Evolutionary conservation across 1,140 invertebrate genomes (phyloP).

Genomic region (Trichogramma pretiosum): DNA sequence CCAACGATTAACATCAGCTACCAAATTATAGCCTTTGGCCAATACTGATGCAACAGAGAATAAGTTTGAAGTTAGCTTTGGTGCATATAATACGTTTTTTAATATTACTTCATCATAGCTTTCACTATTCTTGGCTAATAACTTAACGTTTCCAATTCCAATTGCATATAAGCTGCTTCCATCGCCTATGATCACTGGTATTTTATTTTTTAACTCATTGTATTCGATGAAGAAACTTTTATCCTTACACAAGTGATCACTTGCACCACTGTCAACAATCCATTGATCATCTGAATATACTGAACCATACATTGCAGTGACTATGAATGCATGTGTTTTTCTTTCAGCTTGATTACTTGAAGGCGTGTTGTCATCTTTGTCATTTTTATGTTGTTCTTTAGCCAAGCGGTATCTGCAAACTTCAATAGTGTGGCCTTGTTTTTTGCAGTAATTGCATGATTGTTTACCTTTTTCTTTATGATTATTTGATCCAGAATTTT

Average conservation of each 20-base stretch:
- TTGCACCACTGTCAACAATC: constrained; percentile 20
- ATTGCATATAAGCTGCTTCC: constrained; percentile 16
- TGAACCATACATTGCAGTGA: too few relatives aligned
- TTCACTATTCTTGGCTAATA: constrained; percentile 21
- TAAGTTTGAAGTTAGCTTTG: constrained; percentile 36
- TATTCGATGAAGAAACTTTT: constrained; percentile 15
- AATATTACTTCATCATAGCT: constrained; percentile 22
- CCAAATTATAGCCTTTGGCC: too few relatives aligned
- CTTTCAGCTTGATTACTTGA: too few relatives aligned
- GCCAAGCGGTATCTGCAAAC: too few relatives aligned
- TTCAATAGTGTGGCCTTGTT: too few relatives aligned
- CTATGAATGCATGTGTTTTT: too few relatives aligned
- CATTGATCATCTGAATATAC: background rate
- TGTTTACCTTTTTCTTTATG: too few relatives aligned
- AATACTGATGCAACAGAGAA: constrained; percentile 32
- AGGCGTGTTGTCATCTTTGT: too few relatives aligned
- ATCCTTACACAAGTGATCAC: constrained; percentile 19
- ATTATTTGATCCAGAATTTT: too few relatives aligned
- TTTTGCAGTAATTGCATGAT: too few relatives aligned
- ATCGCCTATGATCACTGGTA: constrained; percentile 18
- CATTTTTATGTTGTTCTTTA: too few relatives aligned
- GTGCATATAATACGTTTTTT: constrained; percentile 35
- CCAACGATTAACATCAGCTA: too few relatives aligned
- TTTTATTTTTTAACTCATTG: constrained; percentile 1
- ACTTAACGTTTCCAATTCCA: constrained; percentile 25